A percentile compares a stretch with the other conserved stretches of the same genome.
Evolutionary conservation across 2,797 vertebrate genomes (phyloP).

Genomic region (Emys orbicularis): DNA sequence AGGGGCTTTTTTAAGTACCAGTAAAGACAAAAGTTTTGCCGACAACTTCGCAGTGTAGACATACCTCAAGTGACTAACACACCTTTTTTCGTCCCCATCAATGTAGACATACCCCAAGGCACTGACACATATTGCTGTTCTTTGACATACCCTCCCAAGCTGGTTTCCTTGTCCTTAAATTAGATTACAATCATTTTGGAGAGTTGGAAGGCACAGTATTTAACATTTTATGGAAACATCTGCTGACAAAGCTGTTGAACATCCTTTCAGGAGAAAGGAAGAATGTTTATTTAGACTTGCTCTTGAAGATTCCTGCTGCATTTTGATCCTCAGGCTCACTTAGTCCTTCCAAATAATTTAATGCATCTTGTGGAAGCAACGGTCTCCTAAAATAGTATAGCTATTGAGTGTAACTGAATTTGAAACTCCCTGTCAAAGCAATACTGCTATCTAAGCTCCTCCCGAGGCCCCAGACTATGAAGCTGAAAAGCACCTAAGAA

Average conservation of each 20-base stretch:
- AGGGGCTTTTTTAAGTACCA: too few species aligned
- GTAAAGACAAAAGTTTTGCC: too few species aligned
- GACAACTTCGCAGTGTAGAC: too few species aligned
- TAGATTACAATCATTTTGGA: constrained; percentile 53
- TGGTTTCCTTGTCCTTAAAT: constrained; percentile 33
- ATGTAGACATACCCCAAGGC: not conserved
- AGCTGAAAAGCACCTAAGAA: not conserved
- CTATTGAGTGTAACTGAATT: constrained; percentile 49
- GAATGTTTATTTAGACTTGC: constrained; percentile 70
- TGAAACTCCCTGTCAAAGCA: constrained; percentile 3
- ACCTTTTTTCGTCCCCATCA: too few species aligned
- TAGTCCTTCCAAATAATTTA: constrained; percentile 75
- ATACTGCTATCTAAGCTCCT: not conserved
- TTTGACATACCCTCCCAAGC: not conserved
- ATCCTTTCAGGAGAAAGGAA: constrained; percentile 50
- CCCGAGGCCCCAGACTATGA: not conserved
- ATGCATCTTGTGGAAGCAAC: constrained; percentile 40
- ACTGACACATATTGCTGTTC: not conserved
- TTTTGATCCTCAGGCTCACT: constrained; percentile 71
- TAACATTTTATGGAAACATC: constrained; percentile 72
- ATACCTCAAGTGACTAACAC: too few species aligned
- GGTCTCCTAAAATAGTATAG: constrained; percentile 27
- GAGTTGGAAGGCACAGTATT: constrained; percentile 55
- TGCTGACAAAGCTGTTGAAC: constrained; percentile 63
- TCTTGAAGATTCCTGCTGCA: constrained; percentile 65